These are phyloP conservation scores for Ophioninae sp. DNA, from an alignment of 2,888 invertebrate genomes.

Conservation along the genomic window DNA sequence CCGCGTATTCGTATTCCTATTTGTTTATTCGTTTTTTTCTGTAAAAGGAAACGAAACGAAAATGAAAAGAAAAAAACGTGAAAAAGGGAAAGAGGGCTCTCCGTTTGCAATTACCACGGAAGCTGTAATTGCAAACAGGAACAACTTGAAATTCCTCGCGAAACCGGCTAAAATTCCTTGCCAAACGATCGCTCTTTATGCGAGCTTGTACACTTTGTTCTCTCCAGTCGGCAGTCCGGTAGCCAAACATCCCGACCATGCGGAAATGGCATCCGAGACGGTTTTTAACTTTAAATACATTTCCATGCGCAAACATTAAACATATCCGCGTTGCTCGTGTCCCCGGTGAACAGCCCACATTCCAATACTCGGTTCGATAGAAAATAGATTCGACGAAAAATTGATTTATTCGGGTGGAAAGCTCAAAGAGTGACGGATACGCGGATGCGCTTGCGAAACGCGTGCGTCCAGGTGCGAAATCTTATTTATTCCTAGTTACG, in stretches of 20 bases:
- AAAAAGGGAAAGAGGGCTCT: slow-evolving; percentile 27
- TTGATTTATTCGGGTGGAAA: too few relatives aligned
- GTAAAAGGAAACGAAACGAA: slow-evolving; percentile 15
- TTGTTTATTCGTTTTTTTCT: not conserved
- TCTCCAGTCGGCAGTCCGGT: slow-evolving; percentile 22
- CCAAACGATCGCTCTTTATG: slow-evolving; percentile 48
- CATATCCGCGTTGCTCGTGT: slow-evolving; percentile 39
- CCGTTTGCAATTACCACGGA: slow-evolving; percentile 52
- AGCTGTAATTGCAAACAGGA: not conserved
- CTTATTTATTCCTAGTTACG: too few relatives aligned
- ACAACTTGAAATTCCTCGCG: slow-evolving; percentile 40
- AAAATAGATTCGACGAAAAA: not conserved
- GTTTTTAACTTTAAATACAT: not conserved
- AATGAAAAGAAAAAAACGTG: slow-evolving; percentile 30
- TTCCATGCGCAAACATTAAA: not conserved
- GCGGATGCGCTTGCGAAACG: too few relatives aligned
- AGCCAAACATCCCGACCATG: slow-evolving; percentile 54
- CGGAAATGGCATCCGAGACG: slow-evolving; percentile 44
- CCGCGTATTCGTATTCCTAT: not conserved
- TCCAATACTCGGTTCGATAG: not conserved
- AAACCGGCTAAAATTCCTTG: slow-evolving; percentile 48
- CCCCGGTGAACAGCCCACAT: slow-evolving; percentile 5
- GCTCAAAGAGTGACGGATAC: too few relatives aligned
- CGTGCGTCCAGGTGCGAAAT: too few relatives aligned
- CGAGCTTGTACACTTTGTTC: not conserved